These are phyloP conservation scores for Slavum lentiscoides DNA, from an alignment of 2,888 invertebrate genomes.

Conservation along the genomic window DNA sequence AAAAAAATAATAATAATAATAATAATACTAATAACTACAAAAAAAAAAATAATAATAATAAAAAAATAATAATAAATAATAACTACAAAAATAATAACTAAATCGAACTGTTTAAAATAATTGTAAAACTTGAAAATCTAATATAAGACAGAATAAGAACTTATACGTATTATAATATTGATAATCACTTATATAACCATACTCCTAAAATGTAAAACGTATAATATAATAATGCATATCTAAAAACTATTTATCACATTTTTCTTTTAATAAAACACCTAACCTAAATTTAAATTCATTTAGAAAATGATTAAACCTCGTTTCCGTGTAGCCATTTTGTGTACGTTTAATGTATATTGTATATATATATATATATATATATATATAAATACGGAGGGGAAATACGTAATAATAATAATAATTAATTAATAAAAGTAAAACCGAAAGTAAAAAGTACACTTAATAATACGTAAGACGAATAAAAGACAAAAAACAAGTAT, in stretches of 20 bases:
- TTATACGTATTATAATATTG: slow-evolving; percentile 7
- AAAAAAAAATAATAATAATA: not conserved
- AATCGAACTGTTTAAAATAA: slow-evolving; percentile 6
- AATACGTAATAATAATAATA: slow-evolving; percentile 1
- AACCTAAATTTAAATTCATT: slow-evolving; percentile 9
- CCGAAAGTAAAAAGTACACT: slow-evolving; percentile 17
- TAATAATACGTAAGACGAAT: slow-evolving; percentile 3
- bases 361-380: no score
- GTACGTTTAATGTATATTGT: not conserved
- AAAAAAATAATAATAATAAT: no score
- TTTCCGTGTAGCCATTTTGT: not conserved
- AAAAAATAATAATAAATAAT: not conserved
- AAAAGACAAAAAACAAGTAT: slow-evolving; percentile 28
- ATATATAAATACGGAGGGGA: not conserved
- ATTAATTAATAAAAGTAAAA: slow-evolving; percentile 17
- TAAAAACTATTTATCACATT: slow-evolving; percentile 42
- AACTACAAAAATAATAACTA: slow-evolving; percentile 12
- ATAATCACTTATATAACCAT: not conserved
- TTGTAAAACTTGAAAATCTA: slow-evolving; percentile 23
- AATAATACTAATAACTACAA: no score
- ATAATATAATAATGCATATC: not conserved
- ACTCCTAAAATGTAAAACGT: not conserved
- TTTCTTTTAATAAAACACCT: slow-evolving; percentile 17
- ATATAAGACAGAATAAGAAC: slow-evolving; percentile 6
- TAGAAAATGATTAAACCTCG: not conserved